phyloP scores from a whole-genome alignment of 64 coral and sea anemone species.

The Pocillopora damicornis region DNA sequence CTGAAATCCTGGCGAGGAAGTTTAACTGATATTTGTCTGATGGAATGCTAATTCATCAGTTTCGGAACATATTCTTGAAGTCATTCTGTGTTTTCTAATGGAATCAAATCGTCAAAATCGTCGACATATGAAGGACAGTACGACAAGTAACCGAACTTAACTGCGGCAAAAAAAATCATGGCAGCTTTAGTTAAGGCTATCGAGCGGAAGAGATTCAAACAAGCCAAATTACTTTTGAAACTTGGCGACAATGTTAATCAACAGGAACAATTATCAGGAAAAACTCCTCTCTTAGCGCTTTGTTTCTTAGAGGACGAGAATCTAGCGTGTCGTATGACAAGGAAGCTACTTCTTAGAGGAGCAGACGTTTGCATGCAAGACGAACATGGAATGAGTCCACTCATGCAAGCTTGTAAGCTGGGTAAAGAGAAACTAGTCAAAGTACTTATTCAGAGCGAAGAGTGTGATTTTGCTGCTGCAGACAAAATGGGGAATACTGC shows the following conservation, averaged over 20 bases:
- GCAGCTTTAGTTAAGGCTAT: slow-evolving; percentile 69
- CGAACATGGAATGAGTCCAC: slow-evolving; percentile 45
- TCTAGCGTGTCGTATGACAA: slow-evolving; percentile 49
- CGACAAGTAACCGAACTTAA: background rate
- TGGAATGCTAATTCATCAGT: too few species aligned
- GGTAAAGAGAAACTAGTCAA: slow-evolving; percentile 45
- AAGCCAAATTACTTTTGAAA: slow-evolving; percentile 57
- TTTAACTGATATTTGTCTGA: too few species aligned
- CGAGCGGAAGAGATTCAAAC: slow-evolving; percentile 70
- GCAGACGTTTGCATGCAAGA: slow-evolving; percentile 57
- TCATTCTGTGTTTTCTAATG: too few species aligned
- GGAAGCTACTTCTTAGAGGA: slow-evolving; percentile 56
- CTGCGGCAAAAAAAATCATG: slow-evolving; percentile 23
- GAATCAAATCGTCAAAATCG: too few species aligned
- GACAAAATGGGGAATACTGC: slow-evolving; percentile 67
- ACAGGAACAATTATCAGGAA: slow-evolving; percentile 41
- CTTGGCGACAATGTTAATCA: slow-evolving; percentile 67
- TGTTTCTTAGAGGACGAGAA: slow-evolving; percentile 68
- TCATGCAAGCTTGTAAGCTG: slow-evolving; percentile 70
- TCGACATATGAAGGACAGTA: too few species aligned
- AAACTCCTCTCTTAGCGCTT: slow-evolving; percentile 56
- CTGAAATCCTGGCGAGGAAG: too few species aligned
- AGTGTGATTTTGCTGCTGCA: slow-evolving; percentile 47
- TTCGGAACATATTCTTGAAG: too few species aligned
- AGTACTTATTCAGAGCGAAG: slow-evolving; percentile 46